These are phyloP conservation scores for Drosophila insularis DNA, from an alignment of 1,140 invertebrate species.

Conservation along the genomic window DNA sequence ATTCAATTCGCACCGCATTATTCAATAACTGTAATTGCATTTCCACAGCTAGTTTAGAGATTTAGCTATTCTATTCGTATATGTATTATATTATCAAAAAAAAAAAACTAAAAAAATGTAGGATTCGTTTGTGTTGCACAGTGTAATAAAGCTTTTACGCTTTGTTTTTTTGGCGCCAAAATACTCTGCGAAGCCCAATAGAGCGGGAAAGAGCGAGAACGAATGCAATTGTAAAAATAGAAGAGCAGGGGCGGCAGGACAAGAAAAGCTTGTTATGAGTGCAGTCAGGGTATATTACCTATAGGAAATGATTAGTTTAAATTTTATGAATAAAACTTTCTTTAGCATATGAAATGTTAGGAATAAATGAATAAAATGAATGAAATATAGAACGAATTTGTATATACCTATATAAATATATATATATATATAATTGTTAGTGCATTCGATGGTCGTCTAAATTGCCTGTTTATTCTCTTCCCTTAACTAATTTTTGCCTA, in stretches of 20 bases:
- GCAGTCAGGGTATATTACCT: not conserved
- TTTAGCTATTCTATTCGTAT: too few relatives aligned
- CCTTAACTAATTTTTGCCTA: not conserved
- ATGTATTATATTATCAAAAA: too few relatives aligned
- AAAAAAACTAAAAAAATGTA: too few relatives aligned
- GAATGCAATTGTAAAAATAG: not conserved
- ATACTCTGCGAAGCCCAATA: not conserved
- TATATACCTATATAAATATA: too few relatives aligned
- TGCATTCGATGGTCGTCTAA: not conserved
- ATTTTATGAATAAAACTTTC: not conserved
- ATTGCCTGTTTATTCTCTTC: not conserved
- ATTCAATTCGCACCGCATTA: too few relatives aligned
- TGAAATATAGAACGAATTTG: too few relatives aligned
- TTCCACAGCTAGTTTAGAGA: too few relatives aligned
- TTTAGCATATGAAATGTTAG: too few relatives aligned
- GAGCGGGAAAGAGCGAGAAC: not conserved
- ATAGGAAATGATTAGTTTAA: not conserved
- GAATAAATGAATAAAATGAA: too few relatives aligned
- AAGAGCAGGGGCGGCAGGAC: not conserved
- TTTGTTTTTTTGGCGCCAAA: constrained; percentile 20
- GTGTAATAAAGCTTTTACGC: constrained; percentile 28
- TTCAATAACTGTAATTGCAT: too few relatives aligned
- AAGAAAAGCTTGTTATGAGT: not conserved
- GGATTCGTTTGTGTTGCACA: too few relatives aligned
- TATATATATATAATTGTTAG: not conserved